Conservation (phyloP, 2,113 vertebrate genomes). For the Campylomormyrus numenius region DNA sequence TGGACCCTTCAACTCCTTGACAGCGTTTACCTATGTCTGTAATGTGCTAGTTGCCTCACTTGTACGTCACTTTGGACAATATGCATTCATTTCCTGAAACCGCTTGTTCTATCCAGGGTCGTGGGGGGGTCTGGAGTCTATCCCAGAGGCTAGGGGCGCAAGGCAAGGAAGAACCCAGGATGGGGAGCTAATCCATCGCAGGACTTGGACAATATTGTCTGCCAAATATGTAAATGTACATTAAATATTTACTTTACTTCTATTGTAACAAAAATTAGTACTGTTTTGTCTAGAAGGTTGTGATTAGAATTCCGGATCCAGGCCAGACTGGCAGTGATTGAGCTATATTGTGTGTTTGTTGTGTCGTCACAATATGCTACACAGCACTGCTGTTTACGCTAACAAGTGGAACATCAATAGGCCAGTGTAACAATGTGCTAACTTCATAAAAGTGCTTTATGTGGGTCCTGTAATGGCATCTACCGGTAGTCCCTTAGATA, state of each 20-base stretch:
- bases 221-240: neutral
- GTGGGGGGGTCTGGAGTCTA: no score
- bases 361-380: neutral
- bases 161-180: no score
- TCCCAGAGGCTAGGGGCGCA: no score
- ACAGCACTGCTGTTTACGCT: neutral
- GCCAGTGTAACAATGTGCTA: neutral
- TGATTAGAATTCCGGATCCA: neutral
- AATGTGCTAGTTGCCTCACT: neutral
- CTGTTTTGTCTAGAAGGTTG: neutral
- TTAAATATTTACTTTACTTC: neutral
- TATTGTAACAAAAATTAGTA: neutral
- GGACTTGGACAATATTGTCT: neutral
- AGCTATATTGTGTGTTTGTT: neutral
- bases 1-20: neutral
- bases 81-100: neutral
- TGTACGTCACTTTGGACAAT: neutral
- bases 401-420: neutral
- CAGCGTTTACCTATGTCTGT: neutral
- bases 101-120: no score
- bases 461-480: constrained; percentile 11
- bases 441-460: neutral
- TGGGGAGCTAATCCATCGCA: no score
- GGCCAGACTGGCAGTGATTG: neutral
- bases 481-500: constrained; percentile 28